phyloP scores from a whole-genome alignment of 2,888 invertebrate genomes.

The Brenthis daphne region DNA sequence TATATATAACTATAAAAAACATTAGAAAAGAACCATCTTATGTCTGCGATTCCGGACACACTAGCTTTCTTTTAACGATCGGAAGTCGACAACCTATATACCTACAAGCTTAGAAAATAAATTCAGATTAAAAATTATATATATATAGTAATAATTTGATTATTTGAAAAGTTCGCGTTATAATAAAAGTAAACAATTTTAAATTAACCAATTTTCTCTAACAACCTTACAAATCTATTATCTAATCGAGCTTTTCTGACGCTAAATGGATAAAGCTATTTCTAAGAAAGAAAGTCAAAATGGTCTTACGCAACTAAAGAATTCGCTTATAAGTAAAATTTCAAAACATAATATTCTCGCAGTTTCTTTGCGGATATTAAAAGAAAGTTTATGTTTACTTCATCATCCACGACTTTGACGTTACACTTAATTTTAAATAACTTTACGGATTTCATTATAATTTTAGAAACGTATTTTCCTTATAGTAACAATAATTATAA shows the following conservation, averaged over 20 bases:
- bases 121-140: too few relatives aligned
- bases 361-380: slow-evolving; percentile 42
- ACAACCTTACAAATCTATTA: slow-evolving; percentile 2
- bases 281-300: slow-evolving; percentile 32
- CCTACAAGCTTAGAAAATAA: background rate
- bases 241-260: slow-evolving; percentile 7
- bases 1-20: slow-evolving; percentile 3
- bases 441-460: background rate
- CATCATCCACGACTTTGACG: slow-evolving; percentile 21
- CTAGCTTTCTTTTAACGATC: slow-evolving; percentile 16
- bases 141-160: too few relatives aligned
- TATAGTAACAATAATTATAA: too few relatives aligned
- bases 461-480: too few relatives aligned
- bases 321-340: slow-evolving; percentile 40
- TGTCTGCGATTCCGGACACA: slow-evolving; percentile 5
- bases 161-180: too few relatives aligned
- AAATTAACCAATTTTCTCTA: too few relatives aligned
- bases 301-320: slow-evolving; percentile 39
- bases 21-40: slow-evolving; percentile 9
- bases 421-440: slow-evolving; percentile 6
- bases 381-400: slow-evolving; percentile 42
- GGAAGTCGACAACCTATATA: slow-evolving; percentile 3
- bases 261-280: slow-evolving; percentile 25
- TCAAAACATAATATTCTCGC: slow-evolving; percentile 43
- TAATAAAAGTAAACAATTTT: too few relatives aligned